phyloP scores from a whole-genome alignment of 2,113 vertebrate species.

The Rhabdornis inornatus region DNA sequence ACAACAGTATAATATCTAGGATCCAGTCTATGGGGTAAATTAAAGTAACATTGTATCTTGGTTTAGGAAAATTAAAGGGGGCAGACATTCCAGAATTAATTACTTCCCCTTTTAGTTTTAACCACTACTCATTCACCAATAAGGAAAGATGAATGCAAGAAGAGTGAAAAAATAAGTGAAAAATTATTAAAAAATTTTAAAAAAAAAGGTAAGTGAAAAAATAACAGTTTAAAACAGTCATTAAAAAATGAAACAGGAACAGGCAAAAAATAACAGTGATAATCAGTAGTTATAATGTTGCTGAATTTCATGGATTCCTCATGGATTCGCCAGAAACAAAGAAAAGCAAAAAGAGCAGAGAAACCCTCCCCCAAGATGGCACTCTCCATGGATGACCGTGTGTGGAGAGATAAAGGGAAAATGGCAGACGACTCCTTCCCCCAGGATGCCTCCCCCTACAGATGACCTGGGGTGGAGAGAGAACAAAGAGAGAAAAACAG shows the following conservation, averaged over 20 bases:
- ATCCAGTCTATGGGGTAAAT: not conserved
- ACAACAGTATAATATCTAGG: not conserved
- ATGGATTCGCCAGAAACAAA: not conserved
- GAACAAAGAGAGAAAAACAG: not conserved
- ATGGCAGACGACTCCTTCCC: too few relatives aligned
- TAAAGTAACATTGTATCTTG: not conserved
- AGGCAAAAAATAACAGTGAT: not conserved
- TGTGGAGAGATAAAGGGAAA: not conserved
- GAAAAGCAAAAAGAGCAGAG: not conserved
- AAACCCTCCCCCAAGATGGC: not conserved
- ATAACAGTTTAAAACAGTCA: not conserved
- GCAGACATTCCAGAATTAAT: accelerated
- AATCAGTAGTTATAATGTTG: not conserved
- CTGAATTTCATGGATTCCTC: not conserved
- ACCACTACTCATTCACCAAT: not conserved
- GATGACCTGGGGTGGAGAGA: accelerated
- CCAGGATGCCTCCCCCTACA: not conserved
- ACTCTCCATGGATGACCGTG: not conserved
- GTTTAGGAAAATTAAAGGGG: not conserved
- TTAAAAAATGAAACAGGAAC: not conserved
- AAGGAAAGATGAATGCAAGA: not conserved
- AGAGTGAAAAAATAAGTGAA: not conserved
- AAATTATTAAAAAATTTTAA: too few relatives aligned
- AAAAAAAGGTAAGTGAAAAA: not conserved
- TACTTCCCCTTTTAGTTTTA: not conserved